Base-by-base conservation (phyloP, 2,797 vertebrate species). In the Hybognathus amarus region DNA sequence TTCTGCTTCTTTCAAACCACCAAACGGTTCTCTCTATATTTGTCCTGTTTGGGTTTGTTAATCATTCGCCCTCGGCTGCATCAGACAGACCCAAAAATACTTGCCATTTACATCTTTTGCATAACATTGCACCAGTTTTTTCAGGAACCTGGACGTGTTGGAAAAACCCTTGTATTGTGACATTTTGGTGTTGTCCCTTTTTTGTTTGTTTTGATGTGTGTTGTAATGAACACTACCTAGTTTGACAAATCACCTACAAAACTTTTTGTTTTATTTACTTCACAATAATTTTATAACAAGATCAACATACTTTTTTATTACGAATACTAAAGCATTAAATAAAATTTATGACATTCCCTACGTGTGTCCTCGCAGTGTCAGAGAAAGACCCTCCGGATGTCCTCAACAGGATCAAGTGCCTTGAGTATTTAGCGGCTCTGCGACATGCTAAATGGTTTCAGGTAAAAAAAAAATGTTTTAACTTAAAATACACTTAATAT, bases 401-500 rank as follows among this genome's bases (percentile, higher is more conserved):
- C 68, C 92, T 97, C 84, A 94, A 92, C 87, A 92, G 89, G 80
- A 92, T 85, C 78, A 95, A 93, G 85, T 97, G 96, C 89, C 91
- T 96, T 10, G 94, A 96, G 84, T 93, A 95, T 24, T 92, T 97
- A 87, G 95, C 96, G 3, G 91, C 95, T 70, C 93, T 97, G 22
- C 94, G 95, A 69, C 96, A 95, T 0, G 96, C 96, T 76, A 97
- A 96, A 88, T 97, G 96, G 96, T 97, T 97, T 91, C 95, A 97
- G 96, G 97, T 97, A 90, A 89, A 89, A 30, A 3, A 7, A 1
- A 36, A 4, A n/a, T n/a, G n/a, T 36, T 33, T 33, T 5, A 36
- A 36, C 5, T 6, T 36, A 36, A 36, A 36, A 36, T 36, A 36
- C 36, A 36, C 36, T 36, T 36, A 36, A 36, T 36, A 36, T 36